A percentile compares a stretch with the other conserved stretches of the same genome.
Evolutionary conservation across 2,113 vertebrate genomes (phyloP).

Genomic region (Actinemys pallida): DNA sequence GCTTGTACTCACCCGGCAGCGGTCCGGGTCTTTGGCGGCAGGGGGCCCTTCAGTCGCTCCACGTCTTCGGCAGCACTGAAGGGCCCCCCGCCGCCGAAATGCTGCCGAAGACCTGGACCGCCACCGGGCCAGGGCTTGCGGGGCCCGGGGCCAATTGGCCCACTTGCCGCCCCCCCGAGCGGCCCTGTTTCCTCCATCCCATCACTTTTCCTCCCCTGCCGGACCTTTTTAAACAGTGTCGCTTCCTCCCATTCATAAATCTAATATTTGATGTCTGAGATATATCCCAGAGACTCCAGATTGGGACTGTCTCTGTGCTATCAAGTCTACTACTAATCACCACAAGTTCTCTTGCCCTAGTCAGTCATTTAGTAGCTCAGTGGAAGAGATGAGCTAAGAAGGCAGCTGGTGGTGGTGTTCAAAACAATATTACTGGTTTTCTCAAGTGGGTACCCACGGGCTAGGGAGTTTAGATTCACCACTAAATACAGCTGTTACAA

Average conservation of each 20-base stretch:
- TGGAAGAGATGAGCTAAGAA: background rate
- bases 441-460: background rate
- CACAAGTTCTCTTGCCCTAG: background rate
- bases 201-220: background rate
- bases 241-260: background rate
- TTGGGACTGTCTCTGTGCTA: background rate
- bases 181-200: background rate
- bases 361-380: background rate
- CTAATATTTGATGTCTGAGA: background rate
- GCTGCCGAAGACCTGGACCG: no score
- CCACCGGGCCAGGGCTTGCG: no score
- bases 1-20: no score
- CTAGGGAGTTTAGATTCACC: background rate
- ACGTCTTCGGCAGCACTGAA: no score
- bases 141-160: no score
- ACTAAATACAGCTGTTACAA: background rate
- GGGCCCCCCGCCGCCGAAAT: no score
- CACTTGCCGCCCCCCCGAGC: no score
- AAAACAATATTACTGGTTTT: background rate
- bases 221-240: background rate
- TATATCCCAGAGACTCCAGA: background rate
- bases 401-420: background rate
- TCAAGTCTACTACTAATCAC: background rate
- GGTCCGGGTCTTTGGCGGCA: no score
- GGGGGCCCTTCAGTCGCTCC: no score